Conservation (phyloP, 2,888 invertebrate species). For the Agrypnus murinus region DNA sequence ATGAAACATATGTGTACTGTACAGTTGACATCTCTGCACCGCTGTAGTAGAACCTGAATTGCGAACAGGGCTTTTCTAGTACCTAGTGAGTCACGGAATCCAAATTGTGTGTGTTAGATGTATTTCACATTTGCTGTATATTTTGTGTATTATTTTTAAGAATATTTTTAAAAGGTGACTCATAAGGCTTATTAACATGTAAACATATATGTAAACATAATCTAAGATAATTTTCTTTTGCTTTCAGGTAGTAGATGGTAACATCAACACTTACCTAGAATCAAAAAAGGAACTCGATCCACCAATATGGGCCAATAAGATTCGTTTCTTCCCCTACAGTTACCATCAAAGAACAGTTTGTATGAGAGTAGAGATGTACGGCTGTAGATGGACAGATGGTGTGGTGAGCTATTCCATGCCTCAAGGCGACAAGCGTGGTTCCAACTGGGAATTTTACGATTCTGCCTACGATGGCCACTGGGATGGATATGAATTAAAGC, state of each 20-base stretch:
- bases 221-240: too few relatives aligned
- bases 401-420: constrained; percentile 91
- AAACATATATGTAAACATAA: too few relatives aligned
- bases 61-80: too few relatives aligned
- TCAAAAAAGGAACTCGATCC: constrained; percentile 85
- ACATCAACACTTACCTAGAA: constrained; percentile 89
- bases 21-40: too few relatives aligned
- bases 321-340: constrained; percentile 91
- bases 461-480: constrained; percentile 90
- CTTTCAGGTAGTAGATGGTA: constrained; percentile 85
- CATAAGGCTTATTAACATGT: too few relatives aligned
- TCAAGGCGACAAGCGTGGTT: constrained; percentile 88
- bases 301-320: constrained; percentile 88
- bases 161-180: too few relatives aligned
- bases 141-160: too few relatives aligned
- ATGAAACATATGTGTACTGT: too few relatives aligned
- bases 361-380: constrained; percentile 93
- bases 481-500: constrained; percentile 80
- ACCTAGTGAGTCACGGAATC: too few relatives aligned
- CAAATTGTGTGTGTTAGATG: too few relatives aligned
- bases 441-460: constrained; percentile 88
- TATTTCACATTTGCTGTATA: too few relatives aligned
- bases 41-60: too few relatives aligned
- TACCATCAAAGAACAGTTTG: constrained; percentile 90
- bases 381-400: constrained; percentile 90